phyloP scores from a whole-genome alignment of 2,888 invertebrate species.

The Eupithecia subfuscata region DNA sequence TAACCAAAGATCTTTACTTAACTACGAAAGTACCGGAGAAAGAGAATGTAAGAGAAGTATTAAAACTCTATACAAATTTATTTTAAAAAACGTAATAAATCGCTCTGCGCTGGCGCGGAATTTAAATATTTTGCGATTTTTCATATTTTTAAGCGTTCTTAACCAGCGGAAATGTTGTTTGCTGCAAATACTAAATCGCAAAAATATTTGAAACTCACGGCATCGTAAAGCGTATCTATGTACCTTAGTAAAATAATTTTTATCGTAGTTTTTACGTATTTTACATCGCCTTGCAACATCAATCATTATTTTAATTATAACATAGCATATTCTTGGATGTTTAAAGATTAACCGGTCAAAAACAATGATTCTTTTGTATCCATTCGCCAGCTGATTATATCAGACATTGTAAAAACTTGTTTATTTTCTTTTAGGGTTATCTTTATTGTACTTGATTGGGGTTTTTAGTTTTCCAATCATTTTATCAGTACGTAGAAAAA shows the following conservation, averaged over 20 bases:
- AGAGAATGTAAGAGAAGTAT: conserved; percentile 12
- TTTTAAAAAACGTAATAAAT: background rate
- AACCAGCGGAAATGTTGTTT: background rate
- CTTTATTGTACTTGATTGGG: background rate
- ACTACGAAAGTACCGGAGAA: conserved; percentile 3
- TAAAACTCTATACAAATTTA: background rate
- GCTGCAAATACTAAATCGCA: background rate
- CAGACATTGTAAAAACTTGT: background rate
- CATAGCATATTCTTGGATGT: background rate
- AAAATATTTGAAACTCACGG: background rate
- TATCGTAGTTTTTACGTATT: background rate
- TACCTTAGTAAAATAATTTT: too few relatives aligned
- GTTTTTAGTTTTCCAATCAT: background rate
- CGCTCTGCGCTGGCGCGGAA: background rate
- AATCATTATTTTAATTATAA: background rate
- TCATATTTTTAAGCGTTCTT: background rate
- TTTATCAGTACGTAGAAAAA: background rate
- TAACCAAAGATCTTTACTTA: conserved; percentile 18
- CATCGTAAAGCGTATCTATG: background rate
- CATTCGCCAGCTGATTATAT: background rate
- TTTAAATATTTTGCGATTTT: background rate
- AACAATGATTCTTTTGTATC: background rate
- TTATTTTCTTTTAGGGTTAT: background rate
- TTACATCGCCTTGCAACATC: background rate
- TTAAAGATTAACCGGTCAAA: background rate